These are phyloP conservation scores for Mesocentrotus franciscanus DNA, from an alignment of 53 echinoderm and acorn worm species.

Conservation along the genomic window DNA sequence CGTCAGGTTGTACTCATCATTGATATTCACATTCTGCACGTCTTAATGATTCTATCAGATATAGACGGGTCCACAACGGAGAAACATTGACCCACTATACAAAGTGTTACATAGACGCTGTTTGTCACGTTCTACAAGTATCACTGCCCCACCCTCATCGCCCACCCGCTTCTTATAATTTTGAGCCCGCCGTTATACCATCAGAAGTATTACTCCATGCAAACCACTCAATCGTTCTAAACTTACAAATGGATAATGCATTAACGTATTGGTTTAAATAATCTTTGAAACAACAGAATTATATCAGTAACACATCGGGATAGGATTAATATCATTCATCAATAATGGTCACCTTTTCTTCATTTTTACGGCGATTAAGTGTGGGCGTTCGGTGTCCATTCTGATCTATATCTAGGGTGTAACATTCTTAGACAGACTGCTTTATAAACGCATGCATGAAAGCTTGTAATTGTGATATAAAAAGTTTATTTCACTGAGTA, in stretches of 20 bases:
- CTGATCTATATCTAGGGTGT: background rate
- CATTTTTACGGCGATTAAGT: background rate
- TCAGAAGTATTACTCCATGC: background rate
- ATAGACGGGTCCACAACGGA: no score
- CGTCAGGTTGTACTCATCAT: no score
- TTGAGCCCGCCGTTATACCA: background rate
- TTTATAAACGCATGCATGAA: background rate
- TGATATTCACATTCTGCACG: no score
- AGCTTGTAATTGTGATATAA: background rate
- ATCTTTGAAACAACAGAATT: background rate
- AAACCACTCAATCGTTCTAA: background rate
- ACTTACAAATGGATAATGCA: slow-evolving; percentile 7
- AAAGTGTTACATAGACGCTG: no score
- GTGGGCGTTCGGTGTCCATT: background rate
- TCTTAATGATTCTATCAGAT: no score
- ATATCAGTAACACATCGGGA: background rate
- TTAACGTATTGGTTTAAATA: background rate
- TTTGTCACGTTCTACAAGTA: no score
- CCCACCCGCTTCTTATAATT: background rate
- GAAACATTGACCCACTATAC: no score
- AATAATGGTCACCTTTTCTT: background rate
- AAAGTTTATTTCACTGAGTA: background rate
- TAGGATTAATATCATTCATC: background rate
- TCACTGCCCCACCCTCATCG: background rate
- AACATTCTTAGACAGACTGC: no score